A percentile compares a stretch with the other conserved stretches of the same genome.
Evolutionary conservation across 2,888 invertebrate genomes (phyloP).

Genomic region (Xylocampa areola): DNA sequence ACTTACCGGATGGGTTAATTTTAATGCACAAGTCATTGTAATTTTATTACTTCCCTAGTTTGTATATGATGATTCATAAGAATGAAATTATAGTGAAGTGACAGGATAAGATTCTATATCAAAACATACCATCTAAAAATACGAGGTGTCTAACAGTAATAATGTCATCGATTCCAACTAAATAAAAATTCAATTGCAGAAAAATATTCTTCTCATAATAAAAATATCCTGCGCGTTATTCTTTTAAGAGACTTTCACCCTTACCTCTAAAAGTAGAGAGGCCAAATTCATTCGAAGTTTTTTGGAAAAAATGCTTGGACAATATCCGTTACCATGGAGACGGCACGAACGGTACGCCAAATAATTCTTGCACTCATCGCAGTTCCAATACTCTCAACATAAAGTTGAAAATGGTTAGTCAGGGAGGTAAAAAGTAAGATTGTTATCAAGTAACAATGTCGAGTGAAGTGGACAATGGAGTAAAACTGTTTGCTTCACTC

Average conservation of each 20-base stretch:
- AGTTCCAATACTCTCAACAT: slow-evolving; percentile 25
- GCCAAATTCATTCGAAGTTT: slow-evolving; percentile 39
- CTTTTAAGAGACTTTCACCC: slow-evolving; percentile 30
- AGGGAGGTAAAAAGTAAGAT: slow-evolving; percentile 51
- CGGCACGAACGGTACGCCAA: slow-evolving; percentile 77
- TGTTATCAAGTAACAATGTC: slow-evolving; percentile 75
- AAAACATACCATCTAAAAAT: slow-evolving; percentile 27
- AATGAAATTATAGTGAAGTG: no score
- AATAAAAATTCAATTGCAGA: slow-evolving; percentile 69
- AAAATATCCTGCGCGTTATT: slow-evolving; percentile 41
- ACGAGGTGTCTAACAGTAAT: slow-evolving; percentile 41
- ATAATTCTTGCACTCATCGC: slow-evolving; percentile 35
- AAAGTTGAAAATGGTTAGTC: slow-evolving; percentile 57
- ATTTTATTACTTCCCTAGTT: no score
- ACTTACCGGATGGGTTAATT: no score
- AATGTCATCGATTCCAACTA: slow-evolving; percentile 58
- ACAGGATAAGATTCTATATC: slow-evolving; percentile 4
- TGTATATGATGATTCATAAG: no score
- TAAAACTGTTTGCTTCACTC: slow-evolving; percentile 87
- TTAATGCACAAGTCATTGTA: no score
- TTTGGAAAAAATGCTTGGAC: slow-evolving; percentile 67
- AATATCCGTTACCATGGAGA: slow-evolving; percentile 78
- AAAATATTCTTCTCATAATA: slow-evolving; percentile 61
- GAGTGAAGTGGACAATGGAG: slow-evolving; percentile 83
- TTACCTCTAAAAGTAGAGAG: slow-evolving; percentile 37